Base-by-base conservation (phyloP, 1,140 invertebrate genomes). In the Apis laboriosa region DNA sequence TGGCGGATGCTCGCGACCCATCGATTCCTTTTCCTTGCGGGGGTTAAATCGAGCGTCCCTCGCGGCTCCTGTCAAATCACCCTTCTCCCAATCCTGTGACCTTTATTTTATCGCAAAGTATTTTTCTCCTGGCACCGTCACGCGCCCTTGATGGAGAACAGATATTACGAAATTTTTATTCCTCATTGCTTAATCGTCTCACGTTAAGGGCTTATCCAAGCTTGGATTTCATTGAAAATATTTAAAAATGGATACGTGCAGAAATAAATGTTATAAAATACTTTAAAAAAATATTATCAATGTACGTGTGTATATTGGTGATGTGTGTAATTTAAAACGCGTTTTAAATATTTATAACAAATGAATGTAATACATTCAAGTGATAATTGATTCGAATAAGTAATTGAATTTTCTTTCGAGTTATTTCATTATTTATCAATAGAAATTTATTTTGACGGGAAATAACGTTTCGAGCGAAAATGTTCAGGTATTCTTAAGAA, bases 11-110 rank as follows among this genome's bases (percentile, higher is more conserved):
- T 86, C 85, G 85, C 84, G 76, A 85, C 60, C 88, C 83, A 90
- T 91, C 89, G 90, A 91, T 91, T 91, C 77, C 78, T 89, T 84
- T 88, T 86, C 82, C 88, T 86, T 88, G 85, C 43, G 71, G 83
- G 83, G 89, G 86, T 91, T 91, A 88, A 91, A 91, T 91, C 88
- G 90, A 90, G 88, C 84, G 78, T 91, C 90, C 82, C 85, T 82
- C 83, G 86, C 76, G 86, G 88, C 77, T 76, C 73, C 89, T 90
- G 88, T 90, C 88, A 80, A 77, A 21, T 71, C 63, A 75, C 84
- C 82, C 82, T 82, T 66, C 64, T 56, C 70, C 55, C 17, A 77
- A 64, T 84, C 77, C 43, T 77, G 61, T 51, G 80, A 88, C 85
- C 83, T 86, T 90, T 90, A 84, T 89, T 90, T 90, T 84, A 86